Conservation (phyloP, 2,888 invertebrate species). For the Macrophya annulata region DNA sequence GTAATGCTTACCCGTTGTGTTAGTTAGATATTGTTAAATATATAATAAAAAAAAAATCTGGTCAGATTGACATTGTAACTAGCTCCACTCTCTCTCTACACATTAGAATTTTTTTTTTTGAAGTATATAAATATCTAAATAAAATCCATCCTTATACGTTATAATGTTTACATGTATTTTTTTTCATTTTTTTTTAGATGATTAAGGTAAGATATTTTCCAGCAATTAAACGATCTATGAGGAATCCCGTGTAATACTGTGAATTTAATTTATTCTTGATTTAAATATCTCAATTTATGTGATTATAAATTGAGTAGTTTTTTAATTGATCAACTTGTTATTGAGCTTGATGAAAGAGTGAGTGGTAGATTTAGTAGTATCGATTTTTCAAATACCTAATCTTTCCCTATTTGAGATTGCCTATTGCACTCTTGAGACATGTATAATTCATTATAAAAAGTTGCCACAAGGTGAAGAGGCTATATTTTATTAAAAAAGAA, state of each 20-base stretch:
- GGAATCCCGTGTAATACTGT: constrained; percentile 25
- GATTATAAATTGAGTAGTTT: not conserved
- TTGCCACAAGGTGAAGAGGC: not conserved
- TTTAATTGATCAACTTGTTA: not conserved
- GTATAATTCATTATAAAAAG: constrained; percentile 1
- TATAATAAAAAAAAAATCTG: not conserved
- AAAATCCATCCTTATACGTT: constrained; percentile 21
- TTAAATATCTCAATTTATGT: not conserved
- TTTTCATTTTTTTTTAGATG: not conserved
- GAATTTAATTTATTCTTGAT: not conserved
- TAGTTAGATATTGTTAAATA: not conserved
- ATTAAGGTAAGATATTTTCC: not conserved
- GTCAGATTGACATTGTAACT: constrained; percentile 27
- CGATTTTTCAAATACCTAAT: constrained; percentile 1
- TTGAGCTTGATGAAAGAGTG: not conserved
- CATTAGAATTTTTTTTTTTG: not conserved
- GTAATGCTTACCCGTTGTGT: not conserved
- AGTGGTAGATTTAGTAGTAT: not conserved
- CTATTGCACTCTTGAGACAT: not conserved
- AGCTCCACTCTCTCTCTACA: constrained; percentile 36
- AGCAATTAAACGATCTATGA: constrained; percentile 5
- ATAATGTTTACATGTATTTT: not conserved
- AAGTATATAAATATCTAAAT: constrained; percentile 14
- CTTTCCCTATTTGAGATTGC: not conserved
- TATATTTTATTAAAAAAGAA: not conserved